Percentiles rank a stretch among this genome's conserved stretches.
phyloP scores from a whole-genome alignment of 2,888 invertebrate species.

The Acanthosepion pharaonis region DNA sequence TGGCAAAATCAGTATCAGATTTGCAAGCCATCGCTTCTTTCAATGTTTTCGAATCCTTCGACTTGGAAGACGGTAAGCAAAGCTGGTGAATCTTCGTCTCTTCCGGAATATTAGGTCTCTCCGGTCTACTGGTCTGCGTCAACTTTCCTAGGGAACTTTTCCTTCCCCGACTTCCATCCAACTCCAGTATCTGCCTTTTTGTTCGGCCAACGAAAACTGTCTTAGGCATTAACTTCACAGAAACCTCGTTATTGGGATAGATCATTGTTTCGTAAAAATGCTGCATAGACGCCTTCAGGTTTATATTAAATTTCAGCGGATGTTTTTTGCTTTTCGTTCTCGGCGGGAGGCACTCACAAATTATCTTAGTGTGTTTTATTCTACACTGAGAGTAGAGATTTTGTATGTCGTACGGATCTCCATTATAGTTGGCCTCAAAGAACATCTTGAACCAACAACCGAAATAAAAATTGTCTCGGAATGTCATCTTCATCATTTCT shows the following conservation, averaged over 20 bases:
- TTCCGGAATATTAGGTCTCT: background rate
- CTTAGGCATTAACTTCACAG: background rate
- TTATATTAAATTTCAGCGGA: background rate
- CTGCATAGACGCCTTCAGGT: background rate
- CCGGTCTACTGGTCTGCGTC: background rate
- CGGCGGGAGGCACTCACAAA: background rate
- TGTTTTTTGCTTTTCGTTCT: background rate
- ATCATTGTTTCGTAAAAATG: background rate
- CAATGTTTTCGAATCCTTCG: background rate
- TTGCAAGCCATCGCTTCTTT: background rate
- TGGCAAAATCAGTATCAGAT: background rate
- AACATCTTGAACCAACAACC: slow-evolving; percentile 25
- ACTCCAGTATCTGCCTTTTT: background rate
- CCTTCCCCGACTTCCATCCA: background rate
- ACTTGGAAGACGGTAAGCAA: too few relatives aligned
- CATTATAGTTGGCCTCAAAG: slow-evolving; percentile 15
- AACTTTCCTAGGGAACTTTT: background rate
- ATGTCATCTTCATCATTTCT: background rate
- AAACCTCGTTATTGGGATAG: background rate
- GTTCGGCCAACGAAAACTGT: background rate
- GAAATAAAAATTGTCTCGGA: slow-evolving; percentile 34
- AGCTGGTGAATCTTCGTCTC: too few relatives aligned
- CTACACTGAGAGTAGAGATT: background rate
- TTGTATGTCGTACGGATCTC: background rate
- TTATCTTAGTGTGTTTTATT: background rate